phyloP scores from a whole-genome alignment of 2,888 invertebrate species.

The Drosophila glabriapex region DNA sequence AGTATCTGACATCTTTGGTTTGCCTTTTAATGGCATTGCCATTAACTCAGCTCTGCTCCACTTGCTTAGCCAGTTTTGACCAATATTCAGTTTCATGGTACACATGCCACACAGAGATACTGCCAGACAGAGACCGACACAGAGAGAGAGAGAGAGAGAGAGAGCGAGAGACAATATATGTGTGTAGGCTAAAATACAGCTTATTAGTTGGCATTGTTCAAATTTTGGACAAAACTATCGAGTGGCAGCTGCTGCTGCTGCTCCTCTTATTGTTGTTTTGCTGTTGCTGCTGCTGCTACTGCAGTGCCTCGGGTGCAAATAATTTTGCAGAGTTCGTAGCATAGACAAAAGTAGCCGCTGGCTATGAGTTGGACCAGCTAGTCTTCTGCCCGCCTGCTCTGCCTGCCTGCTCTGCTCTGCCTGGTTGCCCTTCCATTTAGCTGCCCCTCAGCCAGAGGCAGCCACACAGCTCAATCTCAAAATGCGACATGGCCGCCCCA shows the following conservation, averaged over 20 bases:
- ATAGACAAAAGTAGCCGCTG: conserved; percentile 54
- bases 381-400: background rate
- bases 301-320: conserved; percentile 43
- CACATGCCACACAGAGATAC: conserved; percentile 11
- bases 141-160: background rate
- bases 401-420: background rate
- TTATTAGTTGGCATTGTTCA: conserved; percentile 69
- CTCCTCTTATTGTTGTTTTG: conserved; percentile 9
- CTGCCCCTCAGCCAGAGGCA: conserved; percentile 10
- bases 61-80: conserved; percentile 44
- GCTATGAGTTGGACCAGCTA: conserved; percentile 25
- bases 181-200: conserved; percentile 47
- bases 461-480: conserved; percentile 35
- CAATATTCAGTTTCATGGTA: conserved; percentile 51
- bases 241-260: conserved; percentile 49
- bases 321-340: conserved; percentile 55
- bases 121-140: background rate
- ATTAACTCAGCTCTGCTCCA: conserved; percentile 47
- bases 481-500: conserved; percentile 48
- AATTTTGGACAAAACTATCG: conserved; percentile 68
- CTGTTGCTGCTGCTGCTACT: conserved; percentile 30
- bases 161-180: background rate
- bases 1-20: conserved; percentile 53
- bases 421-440: conserved; percentile 1
- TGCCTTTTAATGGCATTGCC: conserved; percentile 63